These are phyloP conservation scores for Ischnus inquisitorius DNA, from an alignment of 2,888 invertebrate species.

Conservation along the genomic window DNA sequence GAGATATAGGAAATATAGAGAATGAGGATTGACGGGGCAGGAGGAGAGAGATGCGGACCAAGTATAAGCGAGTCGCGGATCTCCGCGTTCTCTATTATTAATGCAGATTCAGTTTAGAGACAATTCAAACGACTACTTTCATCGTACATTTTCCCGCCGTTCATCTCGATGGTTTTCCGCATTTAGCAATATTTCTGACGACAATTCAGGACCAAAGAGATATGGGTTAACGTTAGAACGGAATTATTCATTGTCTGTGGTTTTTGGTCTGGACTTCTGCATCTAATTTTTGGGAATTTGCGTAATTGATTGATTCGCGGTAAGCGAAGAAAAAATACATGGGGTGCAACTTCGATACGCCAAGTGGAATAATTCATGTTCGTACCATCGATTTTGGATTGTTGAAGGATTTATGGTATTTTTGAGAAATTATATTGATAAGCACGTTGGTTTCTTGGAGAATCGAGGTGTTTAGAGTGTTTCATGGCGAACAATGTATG, in stretches of 20 bases:
- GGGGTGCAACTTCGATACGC: background rate
- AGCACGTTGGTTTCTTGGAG: background rate
- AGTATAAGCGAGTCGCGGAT: background rate
- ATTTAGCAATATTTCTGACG: background rate
- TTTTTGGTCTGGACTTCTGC: background rate
- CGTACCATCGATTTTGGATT: background rate
- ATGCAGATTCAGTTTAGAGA: constrained; percentile 24
- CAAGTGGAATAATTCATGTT: background rate
- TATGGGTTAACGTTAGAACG: background rate
- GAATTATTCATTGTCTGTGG: background rate
- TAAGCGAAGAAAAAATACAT: background rate
- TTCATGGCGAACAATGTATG: background rate
- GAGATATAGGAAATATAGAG: background rate
- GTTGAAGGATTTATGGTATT: background rate
- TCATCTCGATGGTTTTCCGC: background rate
- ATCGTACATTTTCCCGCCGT: background rate
- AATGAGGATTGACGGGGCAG: background rate
- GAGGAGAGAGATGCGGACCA: constrained; percentile 1
- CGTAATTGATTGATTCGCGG: background rate
- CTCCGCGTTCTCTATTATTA: constrained; percentile 6
- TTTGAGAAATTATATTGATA: background rate
- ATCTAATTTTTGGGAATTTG: background rate
- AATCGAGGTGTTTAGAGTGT: background rate
- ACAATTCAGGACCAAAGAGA: background rate
- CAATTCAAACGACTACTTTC: background rate